Percentiles rank a stretch among this genome's conserved stretches.
These are phyloP conservation scores for Mylabris sibirica DNA, from an alignment of 2,888 invertebrate genomes.

Conservation along the genomic window DNA sequence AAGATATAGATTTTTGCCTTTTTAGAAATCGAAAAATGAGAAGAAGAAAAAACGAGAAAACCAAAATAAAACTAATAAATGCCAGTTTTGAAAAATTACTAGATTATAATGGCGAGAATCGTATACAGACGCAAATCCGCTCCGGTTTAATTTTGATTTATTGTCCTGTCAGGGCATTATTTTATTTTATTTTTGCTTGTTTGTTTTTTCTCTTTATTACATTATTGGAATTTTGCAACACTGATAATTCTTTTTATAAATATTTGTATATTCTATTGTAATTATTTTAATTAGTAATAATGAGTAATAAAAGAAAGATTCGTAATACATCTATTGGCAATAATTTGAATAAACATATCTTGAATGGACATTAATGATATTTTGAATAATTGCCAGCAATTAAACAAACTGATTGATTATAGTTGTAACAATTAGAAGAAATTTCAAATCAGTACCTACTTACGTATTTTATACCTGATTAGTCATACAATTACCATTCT, in stretches of 20 bases:
- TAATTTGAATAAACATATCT: background rate
- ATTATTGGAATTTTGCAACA: background rate
- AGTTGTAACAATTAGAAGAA: background rate
- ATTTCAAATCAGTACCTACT: background rate
- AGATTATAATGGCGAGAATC: conserved; percentile 6
- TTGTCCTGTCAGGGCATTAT: background rate
- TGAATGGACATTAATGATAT: background rate
- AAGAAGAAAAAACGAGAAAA: background rate
- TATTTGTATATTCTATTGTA: conserved; percentile 16
- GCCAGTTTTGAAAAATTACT: conserved; percentile 10
- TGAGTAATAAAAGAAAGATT: background rate
- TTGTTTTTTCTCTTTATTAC: background rate
- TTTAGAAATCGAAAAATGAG: background rate
- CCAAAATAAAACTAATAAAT: conserved; percentile 3
- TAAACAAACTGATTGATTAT: background rate
- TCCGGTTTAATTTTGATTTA: conserved; percentile 11
- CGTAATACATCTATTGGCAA: background rate
- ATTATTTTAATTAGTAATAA: conserved; percentile 15
- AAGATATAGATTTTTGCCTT: background rate
- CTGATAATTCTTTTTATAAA: background rate
- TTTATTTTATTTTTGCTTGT: background rate
- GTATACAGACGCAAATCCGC: conserved; percentile 3
- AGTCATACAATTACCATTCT: background rate
- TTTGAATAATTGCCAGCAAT: background rate
- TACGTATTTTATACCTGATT: background rate